Evolutionary conservation across 2,113 vertebrate species (phyloP).

Genomic region (Python bivittatus): DNA sequence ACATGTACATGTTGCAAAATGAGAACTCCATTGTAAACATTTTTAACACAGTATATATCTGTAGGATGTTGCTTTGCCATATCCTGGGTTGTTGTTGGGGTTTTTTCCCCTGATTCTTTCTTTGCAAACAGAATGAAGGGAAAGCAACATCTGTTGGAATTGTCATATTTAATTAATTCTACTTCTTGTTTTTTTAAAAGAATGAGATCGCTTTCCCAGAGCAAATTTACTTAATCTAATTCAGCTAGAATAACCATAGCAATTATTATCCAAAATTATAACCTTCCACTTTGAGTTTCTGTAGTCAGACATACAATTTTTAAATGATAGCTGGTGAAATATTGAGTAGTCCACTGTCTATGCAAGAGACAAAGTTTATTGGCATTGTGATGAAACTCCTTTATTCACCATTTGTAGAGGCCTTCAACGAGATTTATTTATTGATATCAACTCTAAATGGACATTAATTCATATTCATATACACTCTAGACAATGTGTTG

Average conservation of each 20-base stretch:
- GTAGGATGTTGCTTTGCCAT: constrained; percentile 46
- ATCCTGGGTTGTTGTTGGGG: neutral
- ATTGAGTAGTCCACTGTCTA: neutral
- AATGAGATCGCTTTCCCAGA: constrained; percentile 35
- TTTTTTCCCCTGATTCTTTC: constrained; percentile 41
- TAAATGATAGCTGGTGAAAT: constrained; percentile 11
- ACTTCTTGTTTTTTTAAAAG: neutral
- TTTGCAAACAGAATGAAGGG: constrained; percentile 39
- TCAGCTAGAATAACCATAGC: constrained; percentile 6
- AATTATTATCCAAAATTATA: neutral
- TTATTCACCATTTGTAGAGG: neutral
- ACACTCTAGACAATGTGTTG: neutral
- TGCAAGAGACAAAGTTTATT: neutral
- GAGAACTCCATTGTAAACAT: constrained; percentile 49
- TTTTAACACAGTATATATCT: constrained; percentile 27
- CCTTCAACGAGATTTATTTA: neutral
- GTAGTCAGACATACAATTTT: neutral
- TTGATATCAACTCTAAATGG: neutral
- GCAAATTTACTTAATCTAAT: constrained; percentile 11
- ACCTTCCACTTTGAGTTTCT: constrained; percentile 15
- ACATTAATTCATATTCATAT: neutral
- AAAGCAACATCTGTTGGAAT: constrained; percentile 44
- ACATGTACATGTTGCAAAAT: constrained; percentile 36
- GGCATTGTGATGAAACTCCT: neutral
- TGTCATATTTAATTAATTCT: constrained; percentile 50